These are phyloP conservation scores for Aleadryas rufinucha DNA, from an alignment of 2,113 vertebrate genomes.

Conservation along the genomic window DNA sequence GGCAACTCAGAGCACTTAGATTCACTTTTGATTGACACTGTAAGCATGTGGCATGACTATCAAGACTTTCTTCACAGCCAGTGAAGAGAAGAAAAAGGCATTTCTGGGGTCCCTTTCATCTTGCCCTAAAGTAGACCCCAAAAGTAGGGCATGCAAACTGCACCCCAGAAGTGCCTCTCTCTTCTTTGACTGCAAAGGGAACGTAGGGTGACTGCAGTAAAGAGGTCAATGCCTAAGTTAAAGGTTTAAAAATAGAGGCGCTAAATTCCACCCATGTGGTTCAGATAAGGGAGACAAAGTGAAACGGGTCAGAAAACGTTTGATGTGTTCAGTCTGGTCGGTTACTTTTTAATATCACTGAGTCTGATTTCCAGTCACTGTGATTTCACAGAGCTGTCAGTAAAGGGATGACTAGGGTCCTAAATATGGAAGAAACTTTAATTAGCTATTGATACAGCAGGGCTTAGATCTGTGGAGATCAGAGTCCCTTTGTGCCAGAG, in stretches of 20 bases:
- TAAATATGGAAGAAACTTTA: constrained; percentile 25
- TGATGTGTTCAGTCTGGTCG: background rate
- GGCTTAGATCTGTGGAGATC: constrained; percentile 18
- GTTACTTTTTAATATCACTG: background rate
- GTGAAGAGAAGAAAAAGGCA: background rate
- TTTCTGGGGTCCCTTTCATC: constrained; percentile 12
- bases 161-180: constrained; percentile 1
- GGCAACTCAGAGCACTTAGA: background rate
- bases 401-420: background rate
- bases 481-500: background rate
- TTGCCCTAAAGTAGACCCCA: background rate
- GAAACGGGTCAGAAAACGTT: constrained; percentile 14
- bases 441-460: constrained; percentile 23
- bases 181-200: constrained; percentile 29
- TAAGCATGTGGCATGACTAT: background rate
- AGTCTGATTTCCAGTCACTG: background rate
- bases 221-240: constrained; percentile 32
- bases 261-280: constrained; percentile 35
- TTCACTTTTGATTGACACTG: background rate
- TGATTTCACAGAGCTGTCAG: background rate
- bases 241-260: constrained; percentile 54
- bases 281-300: constrained; percentile 40
- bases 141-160: constrained; percentile 39
- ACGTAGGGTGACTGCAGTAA: constrained; percentile 13
- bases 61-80: background rate